Percentiles rank a stretch among this genome's conserved stretches.
Conservation (phyloP, 2,888 invertebrate genomes). For the Oxyscelio sp. region DNA sequence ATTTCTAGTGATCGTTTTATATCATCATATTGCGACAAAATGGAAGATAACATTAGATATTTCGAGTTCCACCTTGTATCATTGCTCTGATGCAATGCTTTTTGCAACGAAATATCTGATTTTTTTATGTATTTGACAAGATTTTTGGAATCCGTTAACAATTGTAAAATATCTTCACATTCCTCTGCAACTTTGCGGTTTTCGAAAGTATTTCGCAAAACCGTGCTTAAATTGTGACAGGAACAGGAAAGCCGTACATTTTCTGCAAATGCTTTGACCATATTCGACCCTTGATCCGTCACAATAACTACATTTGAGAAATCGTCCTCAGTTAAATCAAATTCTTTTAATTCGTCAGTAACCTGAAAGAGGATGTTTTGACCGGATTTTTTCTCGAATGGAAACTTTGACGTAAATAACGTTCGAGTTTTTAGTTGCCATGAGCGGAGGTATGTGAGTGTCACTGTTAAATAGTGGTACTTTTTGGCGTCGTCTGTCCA, state of each 20-base stretch:
- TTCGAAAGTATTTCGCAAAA: slow-evolving; percentile 9
- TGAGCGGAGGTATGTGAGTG: not conserved
- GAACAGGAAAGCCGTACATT: not conserved
- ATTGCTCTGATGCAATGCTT: not conserved
- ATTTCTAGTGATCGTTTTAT: no score
- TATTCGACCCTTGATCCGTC: slow-evolving; percentile 23
- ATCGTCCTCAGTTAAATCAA: slow-evolving; percentile 1
- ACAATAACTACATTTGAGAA: slow-evolving; percentile 4
- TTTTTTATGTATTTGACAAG: slow-evolving; percentile 12
- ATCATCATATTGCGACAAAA: no score
- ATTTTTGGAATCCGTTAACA: slow-evolving; percentile 1
- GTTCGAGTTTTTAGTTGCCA: slow-evolving; percentile 10
- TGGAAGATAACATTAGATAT: no score
- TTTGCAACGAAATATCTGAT: slow-evolving; percentile 14
- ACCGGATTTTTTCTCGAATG: slow-evolving; percentile 18
- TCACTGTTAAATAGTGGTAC: slow-evolving; percentile 14
- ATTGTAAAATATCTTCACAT: not conserved
- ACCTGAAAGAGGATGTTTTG: slow-evolving; percentile 1
- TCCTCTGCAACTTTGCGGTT: not conserved
- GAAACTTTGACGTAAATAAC: slow-evolving; percentile 12
- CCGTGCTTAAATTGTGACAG: slow-evolving; percentile 16
- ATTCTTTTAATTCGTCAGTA: not conserved
- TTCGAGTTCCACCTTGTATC: slow-evolving; percentile 38
- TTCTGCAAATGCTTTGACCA: slow-evolving; percentile 20
- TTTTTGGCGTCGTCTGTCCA: slow-evolving; percentile 21